Base-by-base conservation (phyloP, 2,888 invertebrate species). In the Pyrrhopygopsis socrates region DNA sequence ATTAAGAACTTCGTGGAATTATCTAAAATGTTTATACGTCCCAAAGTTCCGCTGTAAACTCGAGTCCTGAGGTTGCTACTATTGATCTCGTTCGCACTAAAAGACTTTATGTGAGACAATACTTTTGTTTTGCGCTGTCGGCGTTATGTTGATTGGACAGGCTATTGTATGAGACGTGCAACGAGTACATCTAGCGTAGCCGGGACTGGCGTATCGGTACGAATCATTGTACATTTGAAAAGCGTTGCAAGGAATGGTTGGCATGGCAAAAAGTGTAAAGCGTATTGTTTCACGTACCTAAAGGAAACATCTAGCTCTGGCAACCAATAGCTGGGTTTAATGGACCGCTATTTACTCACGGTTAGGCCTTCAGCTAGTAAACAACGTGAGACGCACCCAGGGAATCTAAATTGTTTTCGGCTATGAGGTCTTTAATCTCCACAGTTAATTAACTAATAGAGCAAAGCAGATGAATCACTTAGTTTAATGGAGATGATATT, bases 251-350 rank as follows among this genome's bases (percentile, higher is more conserved):
- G 95, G 94, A 96, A 94, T 95, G 96, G 96, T 96, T 95, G 95
- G 90, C 91, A 94, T 84, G 95, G 95, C 95, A 97, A 97, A 97
- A 97, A 97, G 96, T 95, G 95, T 96, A 96, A 96, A 96, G 95
- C 95, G 95, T 95, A 97, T 97, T 98, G 97, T 97, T 97, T 95
- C 96, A 91, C 94, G 92, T 95, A 95, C 92, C 95, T 92, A 94
- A 91, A 95, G 96, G 96, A 97, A 97, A 96, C 93, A 95, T 97
- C 95, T 95, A 95, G 92, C 89, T 92, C 95, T 96, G 96, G 95
- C 97, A 96, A 94, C 94, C 95, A 95, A 95, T 95, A 93, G 94
- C 93, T 93, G 94, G 94, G 94, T 96, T 95, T 97, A 97, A 97
- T 97, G 96, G 96, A 97, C 95, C 94, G 94, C 95, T 97, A 95